Evolutionary conservation across 2,797 vertebrate genomes (phyloP).

Genomic region (Characodon lateralis): DNA sequence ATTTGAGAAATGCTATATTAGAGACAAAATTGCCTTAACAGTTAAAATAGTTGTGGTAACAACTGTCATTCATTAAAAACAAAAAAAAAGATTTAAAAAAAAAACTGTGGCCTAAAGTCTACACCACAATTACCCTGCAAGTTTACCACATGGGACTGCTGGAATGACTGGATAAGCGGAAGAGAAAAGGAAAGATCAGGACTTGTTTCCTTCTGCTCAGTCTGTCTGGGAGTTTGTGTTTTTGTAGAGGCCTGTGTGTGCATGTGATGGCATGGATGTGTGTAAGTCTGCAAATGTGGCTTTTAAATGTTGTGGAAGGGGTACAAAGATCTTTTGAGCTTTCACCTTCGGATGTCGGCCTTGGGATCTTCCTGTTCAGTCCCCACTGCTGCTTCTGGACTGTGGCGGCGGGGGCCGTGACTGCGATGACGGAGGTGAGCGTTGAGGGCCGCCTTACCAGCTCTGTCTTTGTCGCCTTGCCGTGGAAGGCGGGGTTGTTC

Average conservation of each 20-base stretch:
- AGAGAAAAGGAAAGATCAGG: conserved; percentile 73
- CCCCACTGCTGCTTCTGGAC: conserved; percentile 79
- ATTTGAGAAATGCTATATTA: conserved; percentile 83
- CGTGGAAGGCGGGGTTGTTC: conserved; percentile 74
- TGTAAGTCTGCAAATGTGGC: conserved; percentile 63
- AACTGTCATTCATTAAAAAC: conserved; percentile 63
- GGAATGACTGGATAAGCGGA: conserved; percentile 92
- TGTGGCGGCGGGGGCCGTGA: conserved; percentile 82
- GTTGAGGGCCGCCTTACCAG: conserved; percentile 80
- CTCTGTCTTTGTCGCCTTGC: conserved; percentile 86
- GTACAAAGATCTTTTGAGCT: conserved; percentile 59
- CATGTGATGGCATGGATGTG: conserved; percentile 27
- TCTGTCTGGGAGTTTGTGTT: conserved; percentile 69
- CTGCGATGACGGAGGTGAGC: conserved; percentile 79
- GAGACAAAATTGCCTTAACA: conserved; percentile 79
- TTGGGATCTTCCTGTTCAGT: conserved; percentile 89
- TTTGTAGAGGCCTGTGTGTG: conserved; percentile 33
- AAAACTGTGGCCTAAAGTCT: conserved; percentile 76
- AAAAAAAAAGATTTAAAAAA: conserved; percentile 49
- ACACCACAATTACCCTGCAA: conserved; percentile 88
- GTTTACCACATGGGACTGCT: conserved; percentile 90
- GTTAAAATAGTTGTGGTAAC: conserved; percentile 74
- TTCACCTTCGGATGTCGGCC: conserved; percentile 96
- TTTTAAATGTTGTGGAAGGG: conserved; percentile 48
- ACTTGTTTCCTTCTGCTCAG: conserved; percentile 73